Evolutionary conservation across 2,797 vertebrate species (phyloP), one percentile per base, ranked within the genome.

Genomic region (Onychomys arenicola): DNA sequence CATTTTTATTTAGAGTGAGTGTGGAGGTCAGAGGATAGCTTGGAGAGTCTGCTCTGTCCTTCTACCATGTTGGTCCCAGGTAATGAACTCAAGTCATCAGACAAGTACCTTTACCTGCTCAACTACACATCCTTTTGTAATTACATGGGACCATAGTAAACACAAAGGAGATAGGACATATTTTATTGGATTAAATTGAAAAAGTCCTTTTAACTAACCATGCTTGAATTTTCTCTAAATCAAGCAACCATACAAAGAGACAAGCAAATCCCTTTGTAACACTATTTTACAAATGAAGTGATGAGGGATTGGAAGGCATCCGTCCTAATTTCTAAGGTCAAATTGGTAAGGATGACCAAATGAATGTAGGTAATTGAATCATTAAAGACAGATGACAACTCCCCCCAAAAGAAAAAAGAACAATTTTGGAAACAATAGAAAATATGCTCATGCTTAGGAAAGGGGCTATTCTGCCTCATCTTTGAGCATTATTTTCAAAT

Each of bases 361-460:
- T 40, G 25, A 94, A 94, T 85, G 43, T 84, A 77, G 55, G 16
- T 76, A 69, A 91, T 88, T 37, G 69, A 61, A 85, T 94, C 32
- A 75, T 81, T 93, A 90, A 84, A 93, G 91, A 55, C 81, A 95
- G 65, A 84, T 77, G 71, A 55, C 23, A 34, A 81, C 83, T 59
- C 86, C 37, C 52, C 86, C 37, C 52, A 57, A 91, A 89, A 12
- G 21, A 86, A 90, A 69, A 75, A 91, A 94, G 32, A 19, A 76
- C 90, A 67, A 61, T 81, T 91, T 93, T 49, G 40, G 21, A 10
- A 19, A 63, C 71, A 85, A 67, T 59, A 40, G 37, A 90, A 95
- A 94, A 63, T 37, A 77, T 73, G 75, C 75, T 92, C 61, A 32
- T 37, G 73, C 73, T 77, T 90, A 86, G 89, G 78, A 61, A 91